Conservation (phyloP, 2,888 invertebrate species). For the Onchidella celtica region DNA sequence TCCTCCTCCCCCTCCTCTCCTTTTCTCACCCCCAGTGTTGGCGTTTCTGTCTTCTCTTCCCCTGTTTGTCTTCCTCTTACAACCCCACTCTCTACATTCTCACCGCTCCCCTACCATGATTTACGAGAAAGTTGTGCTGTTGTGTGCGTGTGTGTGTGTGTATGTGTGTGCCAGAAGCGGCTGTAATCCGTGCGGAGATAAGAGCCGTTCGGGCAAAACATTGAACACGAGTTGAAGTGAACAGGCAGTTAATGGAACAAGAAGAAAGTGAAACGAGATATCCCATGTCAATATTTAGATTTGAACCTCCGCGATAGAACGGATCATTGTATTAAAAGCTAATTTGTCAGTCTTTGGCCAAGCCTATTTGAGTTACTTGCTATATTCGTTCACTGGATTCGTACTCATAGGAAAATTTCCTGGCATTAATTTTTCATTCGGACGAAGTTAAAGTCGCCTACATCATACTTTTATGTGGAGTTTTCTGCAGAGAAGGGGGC, state of each 20-base stretch:
- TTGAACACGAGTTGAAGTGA: not conserved
- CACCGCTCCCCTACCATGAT: not conserved
- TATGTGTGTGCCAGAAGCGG: not conserved
- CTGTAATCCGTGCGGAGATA: slow-evolving; percentile 1
- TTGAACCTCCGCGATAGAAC: slow-evolving; percentile 27
- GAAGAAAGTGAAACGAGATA: slow-evolving; percentile 27
- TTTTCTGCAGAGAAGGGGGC: not conserved
- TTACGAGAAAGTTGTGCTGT: not conserved
- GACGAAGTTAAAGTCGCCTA: not conserved
- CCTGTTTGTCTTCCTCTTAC: not conserved
- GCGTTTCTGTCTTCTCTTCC: not conserved
- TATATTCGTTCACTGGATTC: too few relatives aligned
- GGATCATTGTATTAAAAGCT: slow-evolving; percentile 23
- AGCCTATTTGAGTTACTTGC: too few relatives aligned
- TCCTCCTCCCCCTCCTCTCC: not conserved
- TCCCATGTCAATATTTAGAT: slow-evolving; percentile 38
- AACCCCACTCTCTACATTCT: not conserved
- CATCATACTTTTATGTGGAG: not conserved
- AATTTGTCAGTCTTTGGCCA: slow-evolving; percentile 8
- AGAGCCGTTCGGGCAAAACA: not conserved
- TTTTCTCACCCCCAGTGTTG: not conserved
- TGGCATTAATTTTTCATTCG: too few relatives aligned
- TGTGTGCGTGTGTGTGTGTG: too few relatives aligned
- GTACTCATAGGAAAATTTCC: too few relatives aligned
- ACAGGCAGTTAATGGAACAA: slow-evolving; percentile 20